A percentile compares a stretch with the other conserved stretches of the same genome.
These are phyloP conservation scores for Leptobrachium leishanense DNA, from an alignment of 2,113 vertebrate species.

Conservation along the genomic window DNA sequence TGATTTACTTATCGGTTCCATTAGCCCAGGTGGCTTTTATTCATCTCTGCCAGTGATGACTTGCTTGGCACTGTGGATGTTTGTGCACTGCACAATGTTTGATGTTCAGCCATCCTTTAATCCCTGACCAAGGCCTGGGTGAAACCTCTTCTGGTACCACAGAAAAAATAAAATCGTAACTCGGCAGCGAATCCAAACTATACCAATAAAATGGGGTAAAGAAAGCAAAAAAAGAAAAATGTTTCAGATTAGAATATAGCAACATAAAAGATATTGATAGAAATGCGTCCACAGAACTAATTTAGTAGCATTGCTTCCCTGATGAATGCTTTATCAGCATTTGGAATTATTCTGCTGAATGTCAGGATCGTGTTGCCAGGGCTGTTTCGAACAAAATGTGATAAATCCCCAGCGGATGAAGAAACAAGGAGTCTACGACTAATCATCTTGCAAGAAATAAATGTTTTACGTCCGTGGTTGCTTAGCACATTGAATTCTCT, in stretches of 20 bases:
- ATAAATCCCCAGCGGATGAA: constrained; percentile 8
- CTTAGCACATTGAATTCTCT: constrained; percentile 22
- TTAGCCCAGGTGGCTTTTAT: no score
- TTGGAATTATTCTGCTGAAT: constrained; percentile 6
- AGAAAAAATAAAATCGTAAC: no score
- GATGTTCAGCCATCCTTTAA: no score
- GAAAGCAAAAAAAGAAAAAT: background rate
- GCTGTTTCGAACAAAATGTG: background rate
- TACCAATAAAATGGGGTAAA: background rate
- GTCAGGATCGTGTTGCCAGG: constrained; percentile 14
- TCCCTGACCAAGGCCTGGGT: no score
- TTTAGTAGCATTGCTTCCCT: background rate
- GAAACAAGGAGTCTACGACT: constrained; percentile 13
- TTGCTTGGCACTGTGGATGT: no score
- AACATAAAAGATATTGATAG: background rate
- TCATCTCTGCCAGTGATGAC: no score
- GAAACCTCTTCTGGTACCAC: no score
- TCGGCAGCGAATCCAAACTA: background rate
- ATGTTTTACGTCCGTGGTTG: constrained; percentile 25
- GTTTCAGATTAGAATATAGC: background rate
- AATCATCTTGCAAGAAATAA: constrained; percentile 26
- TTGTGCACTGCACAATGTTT: no score
- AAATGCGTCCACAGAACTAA: constrained; percentile 1
- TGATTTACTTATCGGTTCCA: no score
- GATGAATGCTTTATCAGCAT: constrained; percentile 12